These are phyloP conservation scores for Epicampocera succincta DNA, from an alignment of 2,888 invertebrate genomes.

Conservation along the genomic window DNA sequence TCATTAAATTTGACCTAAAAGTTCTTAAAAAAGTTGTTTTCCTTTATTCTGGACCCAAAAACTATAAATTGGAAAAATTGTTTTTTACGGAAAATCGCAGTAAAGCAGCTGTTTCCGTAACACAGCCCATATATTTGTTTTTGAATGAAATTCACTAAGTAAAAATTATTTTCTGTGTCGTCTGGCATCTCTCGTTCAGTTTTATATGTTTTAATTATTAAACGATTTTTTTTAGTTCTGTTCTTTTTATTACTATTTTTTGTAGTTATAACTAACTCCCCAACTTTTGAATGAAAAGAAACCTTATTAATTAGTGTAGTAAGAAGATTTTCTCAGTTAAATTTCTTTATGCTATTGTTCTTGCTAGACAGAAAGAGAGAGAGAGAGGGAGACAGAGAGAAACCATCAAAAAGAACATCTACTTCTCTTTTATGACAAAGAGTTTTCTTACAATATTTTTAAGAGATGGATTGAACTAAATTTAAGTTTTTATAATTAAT, in stretches of 20 bases:
- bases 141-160: background rate
- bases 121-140: too few relatives aligned
- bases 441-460: constrained; percentile 24
- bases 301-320: constrained; percentile 46
- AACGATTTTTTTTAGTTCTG: constrained; percentile 18
- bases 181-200: constrained; percentile 39
- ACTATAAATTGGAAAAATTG: too few relatives aligned
- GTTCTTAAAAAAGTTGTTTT: too few relatives aligned
- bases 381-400: too few relatives aligned
- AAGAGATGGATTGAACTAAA: background rate
- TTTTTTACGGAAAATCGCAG: too few relatives aligned
- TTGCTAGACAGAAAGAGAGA: constrained; percentile 13
- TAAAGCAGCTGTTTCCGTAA: too few relatives aligned
- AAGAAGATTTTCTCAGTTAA: constrained; percentile 9
- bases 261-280: constrained; percentile 47
- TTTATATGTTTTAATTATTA: constrained; percentile 47
- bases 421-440: constrained; percentile 4
- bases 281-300: constrained; percentile 35
- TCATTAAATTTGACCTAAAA: too few relatives aligned
- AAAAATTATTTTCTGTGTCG: background rate
- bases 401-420: background rate
- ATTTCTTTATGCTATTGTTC: background rate
- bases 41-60: too few relatives aligned
- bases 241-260: constrained; percentile 29
- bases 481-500: constrained; percentile 17